Evolutionary conservation across 1,140 invertebrate species (phyloP).

Genomic region (Pseudomyrmex gracilis): DNA sequence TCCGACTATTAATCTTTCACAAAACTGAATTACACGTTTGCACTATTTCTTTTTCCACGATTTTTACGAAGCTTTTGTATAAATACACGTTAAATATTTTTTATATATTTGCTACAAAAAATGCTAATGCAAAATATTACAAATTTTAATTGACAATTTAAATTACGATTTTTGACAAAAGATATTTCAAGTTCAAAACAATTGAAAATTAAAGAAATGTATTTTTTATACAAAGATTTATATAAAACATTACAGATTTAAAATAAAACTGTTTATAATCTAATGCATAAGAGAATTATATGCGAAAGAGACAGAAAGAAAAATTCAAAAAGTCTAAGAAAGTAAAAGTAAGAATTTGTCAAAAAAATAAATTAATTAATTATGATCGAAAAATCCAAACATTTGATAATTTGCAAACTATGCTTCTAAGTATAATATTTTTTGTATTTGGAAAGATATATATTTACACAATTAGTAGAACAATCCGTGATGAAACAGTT

Average conservation of each 20-base stretch:
- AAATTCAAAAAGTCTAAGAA: neutral
- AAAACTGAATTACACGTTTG: neutral
- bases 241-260: no score
- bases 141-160: no score
- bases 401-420: neutral
- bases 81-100: neutral
- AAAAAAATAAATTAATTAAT: neutral
- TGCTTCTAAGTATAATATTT: neutral
- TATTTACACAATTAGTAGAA: neutral
- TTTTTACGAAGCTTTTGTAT: neutral
- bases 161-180: no score
- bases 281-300: no score
- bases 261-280: no score
- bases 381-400: neutral
- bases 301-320: no score
- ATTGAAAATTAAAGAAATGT: no score
- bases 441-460: no score
- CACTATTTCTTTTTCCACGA: neutral
- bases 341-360: neutral
- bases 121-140: no score
- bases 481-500: slow-evolving; percentile 5
- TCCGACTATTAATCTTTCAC: neutral
- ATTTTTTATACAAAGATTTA: no score
- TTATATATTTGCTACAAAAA: neutral
- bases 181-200: no score